Evolutionary conservation across 2,113 vertebrate genomes (phyloP).

Genomic region (Aegithalos caudatus): DNA sequence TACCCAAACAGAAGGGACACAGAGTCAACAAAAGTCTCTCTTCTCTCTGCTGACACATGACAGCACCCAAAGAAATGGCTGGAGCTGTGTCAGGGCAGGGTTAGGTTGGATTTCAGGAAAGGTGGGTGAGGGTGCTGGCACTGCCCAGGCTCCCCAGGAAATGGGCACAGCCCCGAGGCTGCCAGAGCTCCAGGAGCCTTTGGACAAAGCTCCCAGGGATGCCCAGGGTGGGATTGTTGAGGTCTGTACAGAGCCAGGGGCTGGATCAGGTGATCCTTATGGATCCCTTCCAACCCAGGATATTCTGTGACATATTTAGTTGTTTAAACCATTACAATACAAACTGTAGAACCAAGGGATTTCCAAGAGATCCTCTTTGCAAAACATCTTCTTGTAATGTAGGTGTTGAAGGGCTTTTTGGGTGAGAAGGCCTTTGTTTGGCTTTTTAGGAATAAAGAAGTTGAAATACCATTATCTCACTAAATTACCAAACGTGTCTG

Average conservation of each 20-base stretch:
- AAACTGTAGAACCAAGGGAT: not conserved
- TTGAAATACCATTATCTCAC: not conserved
- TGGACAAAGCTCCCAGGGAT: not conserved
- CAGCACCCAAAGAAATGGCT: not conserved
- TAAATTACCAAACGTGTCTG: not conserved
- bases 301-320: no score
- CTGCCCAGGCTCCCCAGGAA: not conserved
- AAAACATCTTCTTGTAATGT: not conserved
- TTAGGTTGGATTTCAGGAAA: accelerated
- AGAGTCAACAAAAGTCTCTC: not conserved
- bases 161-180: not conserved
- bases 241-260: not conserved
- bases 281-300: not conserved
- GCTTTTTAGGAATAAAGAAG: not conserved
- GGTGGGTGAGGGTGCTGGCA: not conserved
- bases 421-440: not conserved
- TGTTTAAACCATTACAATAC: not conserved
- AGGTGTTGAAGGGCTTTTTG: not conserved
- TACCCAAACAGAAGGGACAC: not conserved
- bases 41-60: not conserved
- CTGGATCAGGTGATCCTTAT: not conserved
- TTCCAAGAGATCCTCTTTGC: not conserved
- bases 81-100: not conserved
- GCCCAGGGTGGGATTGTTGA: not conserved
- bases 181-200: not conserved